These are phyloP conservation scores for Corticium candelabrum DNA, from an alignment of 37 sponge, comb jelly and placozoan species.

Conservation along the genomic window DNA sequence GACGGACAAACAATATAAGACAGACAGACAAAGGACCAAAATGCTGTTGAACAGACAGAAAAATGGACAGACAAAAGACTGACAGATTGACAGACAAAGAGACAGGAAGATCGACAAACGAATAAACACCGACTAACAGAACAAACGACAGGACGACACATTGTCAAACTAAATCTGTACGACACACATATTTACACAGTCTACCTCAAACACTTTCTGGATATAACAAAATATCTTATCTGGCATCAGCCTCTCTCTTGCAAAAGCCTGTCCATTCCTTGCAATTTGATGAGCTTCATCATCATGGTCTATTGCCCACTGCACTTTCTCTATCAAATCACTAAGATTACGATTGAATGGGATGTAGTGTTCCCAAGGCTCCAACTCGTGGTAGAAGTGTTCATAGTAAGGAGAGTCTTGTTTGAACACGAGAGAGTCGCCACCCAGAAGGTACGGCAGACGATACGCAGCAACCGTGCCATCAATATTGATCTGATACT, in stretches of 20 bases:
- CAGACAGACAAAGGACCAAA: no score
- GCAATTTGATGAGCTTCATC: slow-evolving; percentile 65
- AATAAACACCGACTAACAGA: no score
- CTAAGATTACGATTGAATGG: slow-evolving; percentile 70
- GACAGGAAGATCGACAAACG: no score
- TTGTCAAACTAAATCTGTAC: no score
- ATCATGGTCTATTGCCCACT: slow-evolving; percentile 81
- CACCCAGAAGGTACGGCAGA: slow-evolving; percentile 81
- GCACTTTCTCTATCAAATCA: slow-evolving; percentile 68
- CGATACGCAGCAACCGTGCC: slow-evolving; percentile 97
- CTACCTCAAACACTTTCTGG: slow-evolving; percentile 46
- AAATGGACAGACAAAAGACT: no score
- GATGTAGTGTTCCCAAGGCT: slow-evolving; percentile 91
- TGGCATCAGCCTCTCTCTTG: slow-evolving; percentile 57
- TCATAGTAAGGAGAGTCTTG: slow-evolving; percentile 96
- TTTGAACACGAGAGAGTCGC: slow-evolving; percentile 81
- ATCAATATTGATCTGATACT: slow-evolving; percentile 91
- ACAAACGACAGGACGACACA: no score
- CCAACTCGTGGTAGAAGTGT: slow-evolving; percentile 82
- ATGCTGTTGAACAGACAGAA: no score
- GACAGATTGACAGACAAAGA: no score
- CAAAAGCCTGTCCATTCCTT: slow-evolving; percentile 57
- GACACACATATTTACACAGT: background rate
- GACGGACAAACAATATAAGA: no score
- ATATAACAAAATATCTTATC: slow-evolving; percentile 80